phyloP scores from a whole-genome alignment of 2,797 vertebrate genomes.

The Crenuchus spilurus region DNA sequence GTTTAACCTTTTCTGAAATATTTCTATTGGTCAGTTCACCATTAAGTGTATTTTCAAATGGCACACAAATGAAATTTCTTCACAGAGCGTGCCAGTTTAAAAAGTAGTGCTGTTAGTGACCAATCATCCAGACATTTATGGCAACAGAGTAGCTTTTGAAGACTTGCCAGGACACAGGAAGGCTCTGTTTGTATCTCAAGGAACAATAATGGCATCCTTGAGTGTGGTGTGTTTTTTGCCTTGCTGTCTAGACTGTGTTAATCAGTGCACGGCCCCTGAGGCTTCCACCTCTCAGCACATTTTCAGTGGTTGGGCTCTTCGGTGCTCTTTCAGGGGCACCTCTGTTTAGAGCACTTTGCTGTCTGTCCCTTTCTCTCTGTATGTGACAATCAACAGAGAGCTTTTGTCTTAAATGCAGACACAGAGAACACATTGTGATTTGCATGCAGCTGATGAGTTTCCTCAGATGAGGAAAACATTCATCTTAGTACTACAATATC shows the following conservation, averaged over 20 bases:
- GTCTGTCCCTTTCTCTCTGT: not conserved
- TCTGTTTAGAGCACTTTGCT: not conserved
- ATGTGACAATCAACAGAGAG: not conserved
- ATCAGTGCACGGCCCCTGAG: slow-evolving; percentile 18
- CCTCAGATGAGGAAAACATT: not conserved
- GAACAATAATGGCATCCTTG: slow-evolving; percentile 9
- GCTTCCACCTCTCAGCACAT: slow-evolving; percentile 17
- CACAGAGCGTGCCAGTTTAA: not conserved
- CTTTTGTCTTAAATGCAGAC: not conserved
- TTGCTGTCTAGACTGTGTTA: slow-evolving; percentile 39
- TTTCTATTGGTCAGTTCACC: too few relatives aligned
- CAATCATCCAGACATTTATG: not conserved
- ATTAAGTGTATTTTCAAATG: too few relatives aligned
- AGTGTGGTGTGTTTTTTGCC: slow-evolving; percentile 21
- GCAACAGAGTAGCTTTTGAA: not conserved
- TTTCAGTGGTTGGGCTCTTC: slow-evolving; percentile 2
- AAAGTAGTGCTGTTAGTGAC: not conserved
- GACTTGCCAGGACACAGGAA: slow-evolving; percentile 2
- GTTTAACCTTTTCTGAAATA: too few relatives aligned
- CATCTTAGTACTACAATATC: too few relatives aligned
- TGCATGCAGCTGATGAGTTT: not conserved
- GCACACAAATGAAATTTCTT: not conserved
- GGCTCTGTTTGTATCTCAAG: slow-evolving; percentile 1
- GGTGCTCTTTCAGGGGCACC: not conserved
- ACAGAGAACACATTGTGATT: not conserved